A percentile compares a stretch with the other conserved stretches of the same genome.
These are phyloP conservation scores for Spinibarbus caldwelli DNA, from an alignment of 2,797 vertebrate species.

Conservation along the genomic window DNA sequence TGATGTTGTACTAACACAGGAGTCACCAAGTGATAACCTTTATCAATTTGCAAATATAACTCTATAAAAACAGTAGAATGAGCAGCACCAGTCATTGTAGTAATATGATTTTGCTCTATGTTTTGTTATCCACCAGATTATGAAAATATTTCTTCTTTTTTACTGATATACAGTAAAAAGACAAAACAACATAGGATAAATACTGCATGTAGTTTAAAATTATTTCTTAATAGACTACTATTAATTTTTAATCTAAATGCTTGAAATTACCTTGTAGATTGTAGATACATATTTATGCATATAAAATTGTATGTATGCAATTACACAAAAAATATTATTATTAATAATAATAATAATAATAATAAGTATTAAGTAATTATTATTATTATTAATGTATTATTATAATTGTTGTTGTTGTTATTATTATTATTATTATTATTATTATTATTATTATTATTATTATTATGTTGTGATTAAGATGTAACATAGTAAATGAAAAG, in stretches of 20 bases:
- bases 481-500: background rate
- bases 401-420: too few species aligned
- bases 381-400: too few species aligned
- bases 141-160: background rate
- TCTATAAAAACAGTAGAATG: background rate
- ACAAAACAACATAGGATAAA: background rate
- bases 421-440: too few species aligned
- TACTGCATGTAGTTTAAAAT: too few species aligned
- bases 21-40: background rate
- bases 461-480: background rate
- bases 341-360: background rate
- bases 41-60: conserved; percentile 1
- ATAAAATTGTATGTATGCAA: background rate
- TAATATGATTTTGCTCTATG: background rate
- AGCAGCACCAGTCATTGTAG: background rate
- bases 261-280: background rate
- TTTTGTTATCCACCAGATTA: background rate
- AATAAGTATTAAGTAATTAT: too few species aligned
- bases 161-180: background rate
- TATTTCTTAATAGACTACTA: background rate
- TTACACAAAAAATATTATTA: background rate
- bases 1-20: background rate
- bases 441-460: background rate
- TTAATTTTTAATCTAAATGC: background rate
- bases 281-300: background rate